Percentiles rank a stretch among this genome's conserved stretches.
phyloP scores from a whole-genome alignment of 2,797 vertebrate genomes.

The Melanotaenia maccullochi region DNA sequence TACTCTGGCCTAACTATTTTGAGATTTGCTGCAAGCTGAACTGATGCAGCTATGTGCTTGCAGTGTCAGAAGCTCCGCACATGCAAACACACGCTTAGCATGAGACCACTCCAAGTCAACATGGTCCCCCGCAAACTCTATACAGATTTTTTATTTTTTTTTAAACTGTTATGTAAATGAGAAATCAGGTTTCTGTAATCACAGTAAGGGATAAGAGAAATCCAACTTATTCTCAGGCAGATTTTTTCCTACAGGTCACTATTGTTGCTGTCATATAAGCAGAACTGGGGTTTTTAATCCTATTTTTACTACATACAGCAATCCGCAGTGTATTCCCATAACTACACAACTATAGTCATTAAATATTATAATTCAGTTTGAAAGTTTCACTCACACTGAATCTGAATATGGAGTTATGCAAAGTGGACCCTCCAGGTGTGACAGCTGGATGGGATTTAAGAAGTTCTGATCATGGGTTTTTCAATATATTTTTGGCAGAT shows the following conservation, averaged over 20 bases:
- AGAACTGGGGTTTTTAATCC: background rate
- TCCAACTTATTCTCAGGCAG: background rate
- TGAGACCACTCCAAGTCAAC: background rate
- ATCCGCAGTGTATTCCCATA: background rate
- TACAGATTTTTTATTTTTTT: constrained; percentile 8
- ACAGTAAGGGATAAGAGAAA: background rate
- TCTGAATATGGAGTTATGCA: background rate
- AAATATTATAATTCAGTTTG: background rate
- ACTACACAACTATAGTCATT: background rate
- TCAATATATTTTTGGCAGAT: background rate
- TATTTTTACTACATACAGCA: background rate
- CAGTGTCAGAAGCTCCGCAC: constrained; percentile 11
- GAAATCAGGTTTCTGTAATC: constrained; percentile 1
- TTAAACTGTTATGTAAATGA: constrained; percentile 10
- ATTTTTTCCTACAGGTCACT: background rate
- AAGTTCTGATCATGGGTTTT: background rate
- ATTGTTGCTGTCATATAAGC: background rate
- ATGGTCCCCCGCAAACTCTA: constrained; percentile 5
- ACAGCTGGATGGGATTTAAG: background rate
- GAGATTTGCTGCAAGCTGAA: constrained; percentile 27
- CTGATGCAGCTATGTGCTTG: constrained; percentile 1
- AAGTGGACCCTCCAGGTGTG: background rate
- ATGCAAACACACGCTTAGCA: background rate
- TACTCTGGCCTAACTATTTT: constrained; percentile 20
- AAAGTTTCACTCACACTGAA: background rate